phyloP scores from a whole-genome alignment of 37 sponge, comb jelly and placozoan species.

The Bolinopsis microptera region DNA sequence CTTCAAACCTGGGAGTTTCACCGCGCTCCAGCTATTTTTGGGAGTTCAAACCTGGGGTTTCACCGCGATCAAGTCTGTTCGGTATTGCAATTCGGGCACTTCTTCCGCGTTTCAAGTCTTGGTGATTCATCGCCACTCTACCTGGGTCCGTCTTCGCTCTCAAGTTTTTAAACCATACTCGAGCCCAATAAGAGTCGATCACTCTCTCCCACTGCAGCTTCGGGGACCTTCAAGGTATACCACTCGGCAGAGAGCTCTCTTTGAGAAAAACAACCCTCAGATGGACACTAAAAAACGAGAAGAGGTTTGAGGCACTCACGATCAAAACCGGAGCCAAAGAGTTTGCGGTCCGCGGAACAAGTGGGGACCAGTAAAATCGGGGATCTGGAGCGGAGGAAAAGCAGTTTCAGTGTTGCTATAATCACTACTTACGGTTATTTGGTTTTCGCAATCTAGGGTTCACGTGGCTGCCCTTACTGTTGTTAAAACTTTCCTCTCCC shows the following conservation, averaged over 20 bases:
- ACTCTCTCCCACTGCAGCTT: not conserved
- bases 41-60: too few relatives aligned
- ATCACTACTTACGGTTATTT: not conserved
- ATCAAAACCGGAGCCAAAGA: not conserved
- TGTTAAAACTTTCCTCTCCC: not conserved
- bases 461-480: conserved; percentile 41
- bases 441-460: not conserved
- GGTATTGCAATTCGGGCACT: too few relatives aligned
- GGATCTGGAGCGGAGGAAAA: conserved; percentile 27
- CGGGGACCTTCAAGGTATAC: not conserved
- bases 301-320: not conserved
- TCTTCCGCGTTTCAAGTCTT: too few relatives aligned
- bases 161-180: not conserved
- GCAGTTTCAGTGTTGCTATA: conserved; percentile 29
- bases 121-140: too few relatives aligned
- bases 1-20: not conserved
- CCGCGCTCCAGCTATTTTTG: not conserved
- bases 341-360: not conserved
- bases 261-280: too few relatives aligned
- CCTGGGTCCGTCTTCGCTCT: not conserved
- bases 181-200: not conserved
- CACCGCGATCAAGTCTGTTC: too few relatives aligned
- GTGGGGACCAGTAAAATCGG: not conserved
- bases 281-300: not conserved
- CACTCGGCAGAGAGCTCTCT: not conserved